Evolutionary conservation across 2,113 vertebrate species (phyloP).

Genomic region (Alethe castanea): DNA sequence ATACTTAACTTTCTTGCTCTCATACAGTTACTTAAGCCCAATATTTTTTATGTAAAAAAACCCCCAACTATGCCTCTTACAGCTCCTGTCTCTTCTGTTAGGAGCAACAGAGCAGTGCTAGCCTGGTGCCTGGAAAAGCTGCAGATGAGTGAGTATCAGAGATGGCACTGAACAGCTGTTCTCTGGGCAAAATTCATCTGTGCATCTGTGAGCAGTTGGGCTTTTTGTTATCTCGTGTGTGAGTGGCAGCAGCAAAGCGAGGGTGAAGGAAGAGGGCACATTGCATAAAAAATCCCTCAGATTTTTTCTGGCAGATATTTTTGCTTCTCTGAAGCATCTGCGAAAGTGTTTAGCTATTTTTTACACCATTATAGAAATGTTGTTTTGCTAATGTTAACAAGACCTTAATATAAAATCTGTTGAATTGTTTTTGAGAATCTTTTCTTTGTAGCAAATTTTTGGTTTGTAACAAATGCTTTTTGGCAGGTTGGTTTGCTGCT

Average conservation of each 20-base stretch:
- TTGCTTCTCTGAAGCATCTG: neutral
- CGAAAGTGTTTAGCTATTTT: neutral
- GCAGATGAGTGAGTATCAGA: neutral
- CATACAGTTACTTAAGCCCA: neutral
- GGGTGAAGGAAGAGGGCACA: neutral
- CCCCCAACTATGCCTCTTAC: fast-evolving
- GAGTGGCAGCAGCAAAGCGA: neutral
- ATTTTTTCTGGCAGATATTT: neutral
- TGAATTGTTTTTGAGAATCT: neutral
- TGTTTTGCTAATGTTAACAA: neutral
- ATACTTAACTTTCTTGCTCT: neutral
- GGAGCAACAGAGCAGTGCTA: neutral
- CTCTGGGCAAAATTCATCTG: neutral
- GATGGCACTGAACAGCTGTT: neutral
- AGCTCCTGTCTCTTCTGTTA: neutral
- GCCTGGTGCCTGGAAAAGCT: neutral
- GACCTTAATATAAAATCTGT: neutral
- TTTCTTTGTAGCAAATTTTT: neutral
- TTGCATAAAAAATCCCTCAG: neutral
- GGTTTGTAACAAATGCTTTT: neutral
- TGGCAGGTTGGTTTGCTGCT: neutral
- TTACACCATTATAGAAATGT: neutral
- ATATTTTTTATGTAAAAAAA: neutral
- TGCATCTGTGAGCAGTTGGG: neutral
- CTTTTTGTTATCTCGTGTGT: neutral